phyloP scores from a whole-genome alignment of 2,888 invertebrate genomes.

The Polia nebulosa region DNA sequence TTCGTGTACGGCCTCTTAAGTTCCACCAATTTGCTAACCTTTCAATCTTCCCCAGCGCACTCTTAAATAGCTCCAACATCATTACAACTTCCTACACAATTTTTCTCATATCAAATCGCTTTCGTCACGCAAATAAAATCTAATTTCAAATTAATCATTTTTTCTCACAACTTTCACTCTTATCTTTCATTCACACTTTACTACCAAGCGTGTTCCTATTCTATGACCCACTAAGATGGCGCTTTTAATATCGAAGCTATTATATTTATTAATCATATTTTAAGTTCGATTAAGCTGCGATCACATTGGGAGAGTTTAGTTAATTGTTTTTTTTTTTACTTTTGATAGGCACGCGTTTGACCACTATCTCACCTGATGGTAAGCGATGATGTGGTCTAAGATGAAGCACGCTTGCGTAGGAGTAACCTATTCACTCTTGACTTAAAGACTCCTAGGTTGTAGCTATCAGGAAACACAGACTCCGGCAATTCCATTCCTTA shows the following conservation, averaged over 20 bases:
- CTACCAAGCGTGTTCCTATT: conserved; percentile 26
- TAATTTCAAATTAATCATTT: conserved; percentile 54
- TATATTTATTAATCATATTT: conserved; percentile 45
- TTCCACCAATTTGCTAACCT: not conserved
- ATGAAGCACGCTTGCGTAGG: too few relatives aligned
- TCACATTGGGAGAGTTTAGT: conserved; percentile 3
- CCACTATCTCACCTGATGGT: too few relatives aligned
- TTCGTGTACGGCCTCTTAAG: too few relatives aligned
- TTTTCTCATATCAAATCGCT: conserved; percentile 57
- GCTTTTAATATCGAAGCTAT: conserved; percentile 34
- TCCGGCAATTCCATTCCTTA: too few relatives aligned
- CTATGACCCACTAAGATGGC: conserved; percentile 26
- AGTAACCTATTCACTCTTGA: too few relatives aligned
- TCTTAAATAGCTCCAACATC: conserved; percentile 9
- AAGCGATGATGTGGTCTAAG: too few relatives aligned
- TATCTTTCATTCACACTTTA: conserved; percentile 45
- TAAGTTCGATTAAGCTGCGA: conserved; percentile 9
- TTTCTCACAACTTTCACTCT: conserved; percentile 61
- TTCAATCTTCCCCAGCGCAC: not conserved
- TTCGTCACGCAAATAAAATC: conserved; percentile 59
- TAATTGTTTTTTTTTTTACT: too few relatives aligned
- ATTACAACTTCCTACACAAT: conserved; percentile 47
- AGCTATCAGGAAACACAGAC: too few relatives aligned
- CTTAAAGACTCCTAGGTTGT: too few relatives aligned
- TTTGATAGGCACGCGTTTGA: too few relatives aligned